Percentiles rank a stretch among this genome's conserved stretches.
Evolutionary conservation across 1,140 invertebrate species (phyloP).

Genomic region (Monomorium pharaonis): DNA sequence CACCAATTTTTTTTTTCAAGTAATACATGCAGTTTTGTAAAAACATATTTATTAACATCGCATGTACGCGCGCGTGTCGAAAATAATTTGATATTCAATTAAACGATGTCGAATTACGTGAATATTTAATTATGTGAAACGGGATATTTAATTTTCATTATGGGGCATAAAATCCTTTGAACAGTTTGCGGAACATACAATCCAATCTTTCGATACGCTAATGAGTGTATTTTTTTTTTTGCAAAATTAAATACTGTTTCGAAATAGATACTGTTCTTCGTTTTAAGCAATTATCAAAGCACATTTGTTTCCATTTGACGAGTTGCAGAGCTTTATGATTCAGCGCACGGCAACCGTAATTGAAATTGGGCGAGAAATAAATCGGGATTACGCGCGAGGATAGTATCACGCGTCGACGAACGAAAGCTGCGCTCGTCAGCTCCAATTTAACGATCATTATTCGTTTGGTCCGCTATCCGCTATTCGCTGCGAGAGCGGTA

Average conservation of each 20-base stretch:
- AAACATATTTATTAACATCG: neutral
- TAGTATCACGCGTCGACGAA: conserved; percentile 27
- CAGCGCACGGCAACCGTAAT: conserved; percentile 15
- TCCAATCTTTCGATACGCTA: neutral
- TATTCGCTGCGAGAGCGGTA: neutral
- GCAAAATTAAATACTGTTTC: neutral
- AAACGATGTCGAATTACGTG: neutral
- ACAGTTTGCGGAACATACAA: neutral
- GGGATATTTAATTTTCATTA: neutral
- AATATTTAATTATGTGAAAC: neutral
- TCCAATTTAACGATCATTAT: conserved; percentile 69
- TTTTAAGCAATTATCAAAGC: neutral
- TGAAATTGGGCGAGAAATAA: conserved; percentile 65
- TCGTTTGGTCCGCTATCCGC: conserved; percentile 55
- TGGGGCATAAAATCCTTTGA: neutral
- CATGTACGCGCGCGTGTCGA: neutral
- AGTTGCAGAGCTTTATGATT: conserved; percentile 8
- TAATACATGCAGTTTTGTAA: neutral
- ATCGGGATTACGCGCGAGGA: conserved; percentile 61
- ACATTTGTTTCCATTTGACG: conserved; percentile 6
- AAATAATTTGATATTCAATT: neutral
- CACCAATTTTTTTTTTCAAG: neutral
- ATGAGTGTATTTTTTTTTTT: neutral
- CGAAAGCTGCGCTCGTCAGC: conserved; percentile 57
- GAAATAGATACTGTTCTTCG: neutral